These are phyloP conservation scores for Aplodontia rufa DNA, from an alignment of 2,113 vertebrate species.

Conservation along the genomic window DNA sequence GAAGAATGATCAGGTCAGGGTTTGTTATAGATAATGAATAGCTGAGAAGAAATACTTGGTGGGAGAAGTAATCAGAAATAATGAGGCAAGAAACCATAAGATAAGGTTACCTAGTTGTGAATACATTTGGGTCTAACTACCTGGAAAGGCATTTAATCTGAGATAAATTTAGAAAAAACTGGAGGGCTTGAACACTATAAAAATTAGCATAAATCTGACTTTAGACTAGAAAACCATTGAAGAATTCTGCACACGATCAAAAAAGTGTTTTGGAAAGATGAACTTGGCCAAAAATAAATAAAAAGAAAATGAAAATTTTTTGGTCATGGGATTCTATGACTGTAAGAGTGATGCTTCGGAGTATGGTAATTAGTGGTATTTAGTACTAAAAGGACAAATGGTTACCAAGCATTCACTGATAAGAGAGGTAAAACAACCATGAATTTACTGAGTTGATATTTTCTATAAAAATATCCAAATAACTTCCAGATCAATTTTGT, in stretches of 20 bases:
- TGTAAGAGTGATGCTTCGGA: background rate
- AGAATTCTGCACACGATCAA: background rate
- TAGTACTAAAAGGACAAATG: background rate
- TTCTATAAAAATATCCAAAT: slow-evolving; percentile 36
- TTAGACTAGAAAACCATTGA: background rate
- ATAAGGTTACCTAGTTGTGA: background rate
- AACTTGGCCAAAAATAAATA: background rate
- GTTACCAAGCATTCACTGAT: background rate
- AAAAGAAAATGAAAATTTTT: slow-evolving; percentile 16
- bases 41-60: background rate
- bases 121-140: background rate
- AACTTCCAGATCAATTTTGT: slow-evolving; percentile 19
- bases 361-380: background rate
- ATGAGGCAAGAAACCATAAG: background rate
- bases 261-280: background rate
- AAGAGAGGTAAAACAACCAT: slow-evolving; percentile 34
- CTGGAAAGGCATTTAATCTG: background rate
- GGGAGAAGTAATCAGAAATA: slow-evolving; percentile 29
- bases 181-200: background rate
- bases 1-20: background rate
- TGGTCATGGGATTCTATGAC: background rate
- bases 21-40: slow-evolving; percentile 16
- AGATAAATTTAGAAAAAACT: background rate
- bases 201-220: slow-evolving; percentile 29
- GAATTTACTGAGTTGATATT: slow-evolving; percentile 31